These are phyloP conservation scores for Ageneiosus marmoratus DNA, from an alignment of 2,113 vertebrate species.

Conservation along the genomic window DNA sequence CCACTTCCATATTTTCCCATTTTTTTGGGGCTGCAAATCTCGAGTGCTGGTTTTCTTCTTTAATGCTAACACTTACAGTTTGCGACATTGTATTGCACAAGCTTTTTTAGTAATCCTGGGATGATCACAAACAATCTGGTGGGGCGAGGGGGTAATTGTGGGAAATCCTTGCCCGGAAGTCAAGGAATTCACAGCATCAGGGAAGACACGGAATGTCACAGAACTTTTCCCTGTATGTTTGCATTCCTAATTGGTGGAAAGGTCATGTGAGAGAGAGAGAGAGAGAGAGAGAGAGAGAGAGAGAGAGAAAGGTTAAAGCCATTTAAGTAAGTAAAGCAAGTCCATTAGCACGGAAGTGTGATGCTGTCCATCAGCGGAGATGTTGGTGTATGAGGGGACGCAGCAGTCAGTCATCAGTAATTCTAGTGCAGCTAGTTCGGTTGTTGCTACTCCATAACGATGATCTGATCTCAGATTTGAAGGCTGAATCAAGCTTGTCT, in stretches of 20 bases:
- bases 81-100: background rate
- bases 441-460: background rate
- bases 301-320: background rate
- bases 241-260: conserved; percentile 25
- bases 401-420: background rate
- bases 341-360: conserved; percentile 24
- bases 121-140: too few species aligned
- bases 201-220: too few species aligned
- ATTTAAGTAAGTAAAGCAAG: conserved; percentile 23
- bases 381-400: background rate
- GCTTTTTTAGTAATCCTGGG: background rate
- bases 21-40: background rate
- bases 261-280: conserved; percentile 10
- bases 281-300: background rate
- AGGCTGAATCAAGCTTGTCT: background rate
- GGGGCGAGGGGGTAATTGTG: too few species aligned
- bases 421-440: background rate
- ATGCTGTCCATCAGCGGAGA: conserved; percentile 17
- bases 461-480: background rate
- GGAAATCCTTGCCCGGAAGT: background rate
- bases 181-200: too few species aligned
- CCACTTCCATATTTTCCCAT: background rate
- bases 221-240: conserved; percentile 22
- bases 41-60: background rate
- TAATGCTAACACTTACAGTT: background rate